Evolutionary conservation across 1,140 invertebrate genomes (phyloP).

Genomic region (Saccostrea glomerata): DNA sequence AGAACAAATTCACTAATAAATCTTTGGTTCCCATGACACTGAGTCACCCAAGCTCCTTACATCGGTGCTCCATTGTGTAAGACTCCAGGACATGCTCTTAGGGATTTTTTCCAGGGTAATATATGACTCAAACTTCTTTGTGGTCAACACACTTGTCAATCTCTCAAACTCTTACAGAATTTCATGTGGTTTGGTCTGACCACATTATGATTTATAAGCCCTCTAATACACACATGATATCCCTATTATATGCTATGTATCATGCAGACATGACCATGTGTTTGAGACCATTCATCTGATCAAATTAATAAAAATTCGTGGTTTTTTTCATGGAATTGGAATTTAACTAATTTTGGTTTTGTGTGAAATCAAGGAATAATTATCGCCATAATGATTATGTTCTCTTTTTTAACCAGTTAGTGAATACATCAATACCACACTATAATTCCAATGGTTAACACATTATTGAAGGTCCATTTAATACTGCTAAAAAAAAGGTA

Average conservation of each 20-base stretch:
- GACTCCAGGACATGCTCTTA: not conserved
- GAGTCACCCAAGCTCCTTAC: conserved; percentile 1
- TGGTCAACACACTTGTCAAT: conserved; percentile 16
- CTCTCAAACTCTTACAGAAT: not conserved
- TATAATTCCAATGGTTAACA: too few species aligned
- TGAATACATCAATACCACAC: too few species aligned
- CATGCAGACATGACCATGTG: too few species aligned
- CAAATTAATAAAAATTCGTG: too few species aligned
- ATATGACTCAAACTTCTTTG: conserved; percentile 23
- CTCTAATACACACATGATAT: not conserved
- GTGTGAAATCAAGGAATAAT: too few species aligned
- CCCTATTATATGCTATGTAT: too few species aligned
- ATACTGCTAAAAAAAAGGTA: not conserved
- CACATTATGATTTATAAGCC: not conserved
- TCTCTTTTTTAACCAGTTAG: too few species aligned
- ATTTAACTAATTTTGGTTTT: too few species aligned
- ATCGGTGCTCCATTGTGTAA: not conserved
- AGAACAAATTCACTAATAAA: not conserved
- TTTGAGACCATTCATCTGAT: too few species aligned
- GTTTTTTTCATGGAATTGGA: too few species aligned
- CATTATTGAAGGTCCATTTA: not conserved
- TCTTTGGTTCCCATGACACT: not conserved
- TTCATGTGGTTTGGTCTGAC: not conserved
- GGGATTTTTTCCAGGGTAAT: not conserved
- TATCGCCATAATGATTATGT: too few species aligned